Percentiles rank a stretch among this genome's conserved stretches.
phyloP scores from a whole-genome alignment of 1,140 invertebrate species.

The Dendrolimus kikuchii region DNA sequence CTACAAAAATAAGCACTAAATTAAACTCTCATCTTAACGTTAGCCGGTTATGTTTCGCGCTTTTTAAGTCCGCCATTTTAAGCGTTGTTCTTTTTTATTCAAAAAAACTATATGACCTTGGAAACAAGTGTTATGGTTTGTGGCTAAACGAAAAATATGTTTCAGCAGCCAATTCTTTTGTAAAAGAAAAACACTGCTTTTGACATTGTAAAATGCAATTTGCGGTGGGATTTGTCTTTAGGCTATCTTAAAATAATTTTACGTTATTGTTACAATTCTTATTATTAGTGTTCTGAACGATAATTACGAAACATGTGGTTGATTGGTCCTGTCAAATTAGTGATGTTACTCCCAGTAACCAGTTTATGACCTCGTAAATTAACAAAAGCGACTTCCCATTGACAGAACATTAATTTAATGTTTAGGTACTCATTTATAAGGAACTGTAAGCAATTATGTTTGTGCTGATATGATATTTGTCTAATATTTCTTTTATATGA shows the following conservation, averaged over 20 bases:
- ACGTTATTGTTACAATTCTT: constrained; percentile 11
- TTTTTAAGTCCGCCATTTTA: constrained; percentile 34
- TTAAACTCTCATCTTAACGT: no score
- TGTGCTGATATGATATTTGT: no score
- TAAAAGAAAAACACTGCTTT: constrained; percentile 6
- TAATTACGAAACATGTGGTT: constrained; percentile 26
- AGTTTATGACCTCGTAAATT: no score
- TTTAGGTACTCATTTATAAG: neutral
- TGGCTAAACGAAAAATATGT: constrained; percentile 25
- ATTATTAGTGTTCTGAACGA: constrained; percentile 4
- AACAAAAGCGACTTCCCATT: no score
- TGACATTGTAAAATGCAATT: constrained; percentile 19
- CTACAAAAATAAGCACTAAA: no score
- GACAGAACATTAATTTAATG: neutral
- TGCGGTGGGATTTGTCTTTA: constrained; percentile 23
- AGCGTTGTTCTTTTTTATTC: constrained; percentile 30
- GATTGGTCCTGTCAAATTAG: constrained; percentile 28
- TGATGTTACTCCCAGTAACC: neutral
- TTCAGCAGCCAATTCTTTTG: constrained; percentile 23
- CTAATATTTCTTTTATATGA: no score
- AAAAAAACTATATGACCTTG: constrained; percentile 37
- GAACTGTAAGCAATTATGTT: no score
- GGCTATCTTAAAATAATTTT: neutral
- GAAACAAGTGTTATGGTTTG: constrained; percentile 34
- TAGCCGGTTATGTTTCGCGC: no score